Evolutionary conservation across 2,113 vertebrate genomes (phyloP), one percentile per base, ranked within the genome.

Genomic region (Poeciliopsis turrubarensis): DNA sequence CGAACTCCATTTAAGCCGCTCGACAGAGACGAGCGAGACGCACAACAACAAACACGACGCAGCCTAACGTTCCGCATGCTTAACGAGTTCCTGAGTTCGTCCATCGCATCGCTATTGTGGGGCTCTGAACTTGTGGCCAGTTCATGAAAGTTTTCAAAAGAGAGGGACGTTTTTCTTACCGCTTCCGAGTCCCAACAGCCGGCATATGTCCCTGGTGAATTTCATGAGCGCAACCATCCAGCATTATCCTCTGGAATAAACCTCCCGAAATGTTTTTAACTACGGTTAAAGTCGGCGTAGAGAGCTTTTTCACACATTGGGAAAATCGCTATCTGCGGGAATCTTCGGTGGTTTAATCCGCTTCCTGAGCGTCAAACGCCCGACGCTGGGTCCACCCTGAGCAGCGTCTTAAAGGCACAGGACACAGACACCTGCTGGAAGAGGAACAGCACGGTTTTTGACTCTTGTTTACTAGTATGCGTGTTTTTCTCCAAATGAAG

Each of bases 181-280:
- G 87, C 91, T 94, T 75, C 88, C 89, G 80, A 95, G 79, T 85
- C 94, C 94, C 89, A 95, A 65, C 54, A 95, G 85, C 76, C 94
- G 89, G 89, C 89, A 94, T 65, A 95, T 87, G 63, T 92, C 92
- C 84, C 90, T 92, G 83, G 93, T 94, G 91, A 95, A 92, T 81
- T 89, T 94, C 94, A 95, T 95, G 76, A 94, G 91, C 68, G 91
- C 92, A 47, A 95, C 93, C 92, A 95, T 95, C 85, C 92, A 90
- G 92, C 94, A 94, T 95, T 90, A 91, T 94, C 88, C 32, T 83
- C 60, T 26, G 19, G 25, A 81, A 72, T 77, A 54, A 54, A 14
- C 71, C 30, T 60, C 25, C 51, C 27, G n/a, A 65, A 19, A 17
- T 72, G 4, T 17, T 65, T 29, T 10, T 15, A 54, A 64, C 65